phyloP scores from a whole-genome alignment of 1,140 invertebrate genomes.

The Drosophila pectinifera region DNA sequence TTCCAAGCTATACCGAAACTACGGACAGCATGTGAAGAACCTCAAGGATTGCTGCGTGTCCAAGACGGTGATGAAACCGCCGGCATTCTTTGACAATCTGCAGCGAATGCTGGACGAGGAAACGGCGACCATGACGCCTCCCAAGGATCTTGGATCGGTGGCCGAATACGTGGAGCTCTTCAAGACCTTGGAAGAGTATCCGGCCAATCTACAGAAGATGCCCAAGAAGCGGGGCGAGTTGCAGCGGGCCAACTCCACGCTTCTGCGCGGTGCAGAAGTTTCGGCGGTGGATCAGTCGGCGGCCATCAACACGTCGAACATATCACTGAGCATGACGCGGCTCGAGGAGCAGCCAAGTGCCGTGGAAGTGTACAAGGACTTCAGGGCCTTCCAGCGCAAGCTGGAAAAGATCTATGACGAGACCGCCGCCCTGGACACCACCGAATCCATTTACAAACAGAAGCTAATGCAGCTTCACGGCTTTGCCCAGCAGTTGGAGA shows the following conservation, averaged over 20 bases:
- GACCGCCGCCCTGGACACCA: conserved; percentile 20
- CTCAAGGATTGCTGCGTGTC: conserved; percentile 57
- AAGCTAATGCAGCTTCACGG: conserved; percentile 56
- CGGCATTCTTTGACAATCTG: conserved; percentile 47
- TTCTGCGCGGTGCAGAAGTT: conserved; percentile 22
- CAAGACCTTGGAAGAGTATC: conserved; percentile 68
- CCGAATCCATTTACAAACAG: conserved; percentile 29
- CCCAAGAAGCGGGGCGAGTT: conserved; percentile 51
- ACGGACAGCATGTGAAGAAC: conserved; percentile 27
- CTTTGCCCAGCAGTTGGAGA: conserved; percentile 69
- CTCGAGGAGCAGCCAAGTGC: conserved; percentile 45
- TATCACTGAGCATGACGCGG: conserved; percentile 18
- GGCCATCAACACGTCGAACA: conserved; percentile 21
- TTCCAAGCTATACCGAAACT: conserved; percentile 38
- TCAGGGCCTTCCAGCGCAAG: conserved; percentile 67
- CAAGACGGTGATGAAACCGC: conserved; percentile 59
- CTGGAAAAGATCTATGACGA: conserved; percentile 42
- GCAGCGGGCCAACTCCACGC: conserved; percentile 53
- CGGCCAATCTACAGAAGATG: conserved; percentile 61
- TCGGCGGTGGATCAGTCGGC: conserved; percentile 26
- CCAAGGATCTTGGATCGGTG: conserved; percentile 45
- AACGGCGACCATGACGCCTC: conserved; percentile 18
- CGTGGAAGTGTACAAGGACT: conserved; percentile 55
- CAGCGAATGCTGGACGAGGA: conserved; percentile 48
- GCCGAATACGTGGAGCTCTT: conserved; percentile 65